Evolutionary conservation across 2,797 vertebrate genomes (phyloP).

Genomic region (Clarias fuscus): DNA sequence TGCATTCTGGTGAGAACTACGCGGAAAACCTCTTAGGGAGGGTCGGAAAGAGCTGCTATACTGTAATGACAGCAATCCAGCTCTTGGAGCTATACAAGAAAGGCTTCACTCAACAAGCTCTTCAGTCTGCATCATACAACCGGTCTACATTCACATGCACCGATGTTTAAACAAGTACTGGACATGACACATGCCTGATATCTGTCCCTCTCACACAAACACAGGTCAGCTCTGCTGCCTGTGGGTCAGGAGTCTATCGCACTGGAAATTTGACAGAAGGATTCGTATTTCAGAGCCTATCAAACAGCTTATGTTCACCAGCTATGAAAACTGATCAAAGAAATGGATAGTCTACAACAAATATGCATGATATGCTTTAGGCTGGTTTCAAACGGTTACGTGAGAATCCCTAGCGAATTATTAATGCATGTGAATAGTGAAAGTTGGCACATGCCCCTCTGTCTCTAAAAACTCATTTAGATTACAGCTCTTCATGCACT

Average conservation of each 20-base stretch:
- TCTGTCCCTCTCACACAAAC: slow-evolving; percentile 30
- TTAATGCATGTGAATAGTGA: background rate
- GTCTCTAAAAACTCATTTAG: slow-evolving; percentile 8
- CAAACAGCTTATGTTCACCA: background rate
- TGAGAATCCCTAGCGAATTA: background rate
- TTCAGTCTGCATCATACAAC: slow-evolving; percentile 61
- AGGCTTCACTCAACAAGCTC: slow-evolving; percentile 61
- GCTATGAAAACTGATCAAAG: background rate
- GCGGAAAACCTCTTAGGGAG: slow-evolving; percentile 43
- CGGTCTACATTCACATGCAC: slow-evolving; percentile 59
- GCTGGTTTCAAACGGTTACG: background rate
- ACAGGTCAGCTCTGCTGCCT: background rate
- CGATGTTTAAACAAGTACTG: slow-evolving; percentile 63
- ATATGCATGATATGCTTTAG: background rate
- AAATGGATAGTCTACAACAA: background rate
- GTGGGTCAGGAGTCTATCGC: background rate
- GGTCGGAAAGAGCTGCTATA: slow-evolving; percentile 54
- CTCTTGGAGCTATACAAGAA: slow-evolving; percentile 51
- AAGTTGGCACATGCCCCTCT: background rate
- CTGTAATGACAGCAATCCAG: slow-evolving; percentile 60
- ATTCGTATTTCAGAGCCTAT: background rate
- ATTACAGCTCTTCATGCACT: slow-evolving; percentile 2
- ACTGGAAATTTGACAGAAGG: background rate
- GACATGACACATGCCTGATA: slow-evolving; percentile 56
- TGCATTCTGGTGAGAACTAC: background rate